These are phyloP conservation scores for Laspeyria flexula DNA, from an alignment of 2,888 invertebrate species.

Conservation along the genomic window DNA sequence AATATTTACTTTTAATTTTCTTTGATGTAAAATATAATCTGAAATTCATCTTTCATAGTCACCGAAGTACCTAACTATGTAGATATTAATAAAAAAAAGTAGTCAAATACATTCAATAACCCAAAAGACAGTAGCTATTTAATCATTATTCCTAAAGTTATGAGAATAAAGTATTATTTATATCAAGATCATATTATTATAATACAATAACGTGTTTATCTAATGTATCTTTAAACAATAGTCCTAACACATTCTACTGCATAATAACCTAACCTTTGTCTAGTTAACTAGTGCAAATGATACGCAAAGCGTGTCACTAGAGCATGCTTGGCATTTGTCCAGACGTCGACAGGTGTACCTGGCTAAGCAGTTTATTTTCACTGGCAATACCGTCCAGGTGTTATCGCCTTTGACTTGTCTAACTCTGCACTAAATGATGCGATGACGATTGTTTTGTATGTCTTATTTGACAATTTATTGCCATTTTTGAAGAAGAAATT, in stretches of 20 bases:
- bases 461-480: neutral
- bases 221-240: neutral
- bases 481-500: neutral
- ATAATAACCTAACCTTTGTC: neutral
- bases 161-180: too few relatives aligned
- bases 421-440: neutral
- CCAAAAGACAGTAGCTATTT: too few relatives aligned
- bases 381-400: conserved; percentile 6
- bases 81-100: too few relatives aligned
- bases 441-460: neutral
- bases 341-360: conserved; percentile 19
- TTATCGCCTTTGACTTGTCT: conserved; percentile 6
- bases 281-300: neutral
- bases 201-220: too few relatives aligned
- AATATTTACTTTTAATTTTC: too few relatives aligned
- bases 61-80: too few relatives aligned
- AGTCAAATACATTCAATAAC: too few relatives aligned
- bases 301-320: conserved; percentile 4
- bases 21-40: too few relatives aligned
- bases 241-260: neutral
- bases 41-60: too few relatives aligned
- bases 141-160: too few relatives aligned
- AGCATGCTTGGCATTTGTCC: conserved; percentile 25
- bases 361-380: conserved; percentile 18
- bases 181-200: too few relatives aligned